phyloP scores from a whole-genome alignment of 2,113 vertebrate species.

The Alethe diademata region DNA sequence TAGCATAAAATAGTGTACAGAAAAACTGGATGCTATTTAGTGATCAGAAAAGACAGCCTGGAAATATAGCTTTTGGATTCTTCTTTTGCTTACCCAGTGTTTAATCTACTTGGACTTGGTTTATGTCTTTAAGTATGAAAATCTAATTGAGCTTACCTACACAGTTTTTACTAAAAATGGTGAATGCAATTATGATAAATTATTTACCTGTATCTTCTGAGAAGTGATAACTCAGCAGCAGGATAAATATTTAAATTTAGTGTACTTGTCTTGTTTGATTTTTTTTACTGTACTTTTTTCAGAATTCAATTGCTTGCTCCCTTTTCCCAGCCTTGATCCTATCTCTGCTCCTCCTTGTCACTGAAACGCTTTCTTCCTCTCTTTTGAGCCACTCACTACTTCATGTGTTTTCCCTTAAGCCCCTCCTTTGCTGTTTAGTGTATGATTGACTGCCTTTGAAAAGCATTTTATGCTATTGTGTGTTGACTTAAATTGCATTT shows the following conservation, averaged over 20 bases:
- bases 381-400: neutral
- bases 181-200: neutral
- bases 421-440: conserved; percentile 53
- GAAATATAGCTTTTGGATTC: neutral
- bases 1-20: neutral
- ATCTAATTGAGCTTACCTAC: neutral
- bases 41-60: neutral
- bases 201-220: neutral
- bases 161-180: neutral
- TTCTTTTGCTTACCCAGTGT: neutral
- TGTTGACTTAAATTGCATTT: conserved; percentile 55
- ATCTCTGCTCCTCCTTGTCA: neutral
- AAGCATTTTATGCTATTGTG: conserved; percentile 55
- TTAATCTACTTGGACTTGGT: neutral
- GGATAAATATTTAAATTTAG: neutral
- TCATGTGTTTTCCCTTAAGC: conserved; percentile 38
- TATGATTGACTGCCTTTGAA: conserved; percentile 43
- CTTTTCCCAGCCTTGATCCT: neutral
- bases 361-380: neutral
- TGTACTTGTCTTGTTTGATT: neutral
- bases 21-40: neutral
- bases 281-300: neutral
- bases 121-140: neutral
- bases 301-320: neutral
- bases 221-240: neutral